Conservation (phyloP, 92 coral and sea anemone species). For the Chrysogorgia sp. region DNA sequence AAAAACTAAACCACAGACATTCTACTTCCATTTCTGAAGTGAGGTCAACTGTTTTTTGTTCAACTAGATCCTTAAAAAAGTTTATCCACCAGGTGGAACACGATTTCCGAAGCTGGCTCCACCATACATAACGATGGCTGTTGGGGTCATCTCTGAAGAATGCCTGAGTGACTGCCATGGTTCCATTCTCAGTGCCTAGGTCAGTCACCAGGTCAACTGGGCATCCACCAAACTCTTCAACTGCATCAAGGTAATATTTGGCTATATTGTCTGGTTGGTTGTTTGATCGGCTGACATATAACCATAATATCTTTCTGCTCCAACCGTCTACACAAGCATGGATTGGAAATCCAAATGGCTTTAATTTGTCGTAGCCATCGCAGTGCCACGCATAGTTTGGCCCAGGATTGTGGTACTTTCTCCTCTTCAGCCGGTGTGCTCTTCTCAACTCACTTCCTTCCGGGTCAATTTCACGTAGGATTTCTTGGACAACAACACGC, state of each 20-base stretch:
- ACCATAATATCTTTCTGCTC: constrained; percentile 61
- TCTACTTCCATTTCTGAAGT: constrained; percentile 57
- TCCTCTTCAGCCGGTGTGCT: constrained; percentile 48
- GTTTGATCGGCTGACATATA: constrained; percentile 53
- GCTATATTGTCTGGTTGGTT: constrained; percentile 63
- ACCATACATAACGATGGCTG: constrained; percentile 60
- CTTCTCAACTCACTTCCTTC: constrained; percentile 55
- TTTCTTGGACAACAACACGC: constrained; percentile 56
- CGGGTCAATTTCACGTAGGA: constrained; percentile 53
- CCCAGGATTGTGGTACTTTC: constrained; percentile 46
- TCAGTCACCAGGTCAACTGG: constrained; percentile 66
- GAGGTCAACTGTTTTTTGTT: constrained; percentile 48
- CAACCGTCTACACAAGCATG: constrained; percentile 53
- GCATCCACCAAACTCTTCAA: constrained; percentile 67
- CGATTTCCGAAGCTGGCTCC: constrained; percentile 44
- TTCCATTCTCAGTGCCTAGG: constrained; percentile 71
- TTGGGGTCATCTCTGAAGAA: constrained; percentile 61
- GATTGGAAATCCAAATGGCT: constrained; percentile 47
- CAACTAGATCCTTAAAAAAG: constrained; percentile 47
- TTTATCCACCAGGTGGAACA: constrained; percentile 59
- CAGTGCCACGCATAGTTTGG: constrained; percentile 53
- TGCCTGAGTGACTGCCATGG: constrained; percentile 63
- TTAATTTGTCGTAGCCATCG: constrained; percentile 51
- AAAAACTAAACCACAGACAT: constrained; percentile 72
- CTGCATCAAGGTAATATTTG: constrained; percentile 61